Evolutionary conservation across 2,113 vertebrate species (phyloP), one percentile per base, ranked within the genome.

Genomic region (Corynorhinus townsendii): DNA sequence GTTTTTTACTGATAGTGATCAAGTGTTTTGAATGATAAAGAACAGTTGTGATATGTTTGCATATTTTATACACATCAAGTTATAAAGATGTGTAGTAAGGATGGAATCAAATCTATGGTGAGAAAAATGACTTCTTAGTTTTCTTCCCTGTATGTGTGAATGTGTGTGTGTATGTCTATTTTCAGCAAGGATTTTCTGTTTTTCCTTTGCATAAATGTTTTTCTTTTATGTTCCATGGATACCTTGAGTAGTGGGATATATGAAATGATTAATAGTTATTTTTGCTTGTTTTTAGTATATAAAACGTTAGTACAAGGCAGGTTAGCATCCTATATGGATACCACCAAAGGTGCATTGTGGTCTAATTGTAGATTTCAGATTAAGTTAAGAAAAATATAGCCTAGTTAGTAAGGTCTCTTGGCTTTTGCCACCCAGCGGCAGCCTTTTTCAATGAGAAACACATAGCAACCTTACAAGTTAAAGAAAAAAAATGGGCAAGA

Each of bases 61-160:
- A 98, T 99, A 99, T 98, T 98, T 98, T 96, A 97, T 97, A 98
- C 89, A 98, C 91, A 97, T 91, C 95, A 94, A 97, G 95, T 97
- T 97, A 91, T 91, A 98, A 98, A 94, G 91, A 96, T 97, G 97
- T 93, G 95, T 94, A 96, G 83, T 75, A 96, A 97, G 38, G 95
- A 98, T 93, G 98, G 88, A 11, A 97, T 97, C 75, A 87, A 97
- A 76, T 94, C 92, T 93, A 95, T 90, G 93, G 89, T 96, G 95
- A 98, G 97, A 86, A 98, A 96, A 97, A 96, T 94, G 96, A 87
- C 94, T 98, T 98, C 49, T 86, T 84, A 14, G 52, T 66, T 91
- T 72, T 38, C 17, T 19, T 11, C 9, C 3, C 19, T 4, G 9
- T 11, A 28, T 40, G 33, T 59, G 22, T 80, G 40, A 68, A 16